Percentiles rank a stretch among this genome's conserved stretches.
Evolutionary conservation across 2,113 vertebrate genomes (phyloP).

Genomic region (Plectropomus leopardus): DNA sequence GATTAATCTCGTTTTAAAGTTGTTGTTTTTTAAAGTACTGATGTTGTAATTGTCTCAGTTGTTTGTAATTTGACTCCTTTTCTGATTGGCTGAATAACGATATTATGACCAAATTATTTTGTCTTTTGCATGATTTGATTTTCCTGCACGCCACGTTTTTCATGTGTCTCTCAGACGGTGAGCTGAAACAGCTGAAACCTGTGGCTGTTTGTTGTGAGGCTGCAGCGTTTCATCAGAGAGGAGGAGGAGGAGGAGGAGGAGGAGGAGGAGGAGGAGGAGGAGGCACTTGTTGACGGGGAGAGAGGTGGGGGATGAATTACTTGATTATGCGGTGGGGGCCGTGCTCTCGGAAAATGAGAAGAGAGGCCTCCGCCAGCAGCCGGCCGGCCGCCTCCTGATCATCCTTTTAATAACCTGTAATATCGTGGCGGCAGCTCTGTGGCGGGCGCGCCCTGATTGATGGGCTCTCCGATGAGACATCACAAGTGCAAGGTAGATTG

Average conservation of each 20-base stretch:
- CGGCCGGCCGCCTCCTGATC: constrained; percentile 82
- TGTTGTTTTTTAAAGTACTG: no score
- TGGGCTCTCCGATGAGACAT: constrained; percentile 88
- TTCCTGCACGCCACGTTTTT: no score
- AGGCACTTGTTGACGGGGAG: constrained; percentile 87
- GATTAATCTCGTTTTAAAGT: no score
- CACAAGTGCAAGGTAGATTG: constrained; percentile 89
- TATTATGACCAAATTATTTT: no score
- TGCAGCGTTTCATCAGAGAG: constrained; percentile 78
- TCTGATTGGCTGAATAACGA: no score
- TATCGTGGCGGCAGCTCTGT: constrained; percentile 89
- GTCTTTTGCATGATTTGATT: no score
- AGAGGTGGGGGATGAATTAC: constrained; percentile 86
- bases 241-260: constrained; percentile 2
- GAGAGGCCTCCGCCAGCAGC: constrained; percentile 82
- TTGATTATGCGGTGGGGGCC: constrained; percentile 83
- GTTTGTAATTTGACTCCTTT: no score
- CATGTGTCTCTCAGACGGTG: no score
- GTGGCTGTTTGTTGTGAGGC: no score
- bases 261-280: constrained; percentile 40
- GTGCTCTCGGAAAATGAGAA: constrained; percentile 87
- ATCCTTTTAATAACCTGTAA: constrained; percentile 94
- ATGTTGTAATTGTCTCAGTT: no score
- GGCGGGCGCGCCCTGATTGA: constrained; percentile 91
- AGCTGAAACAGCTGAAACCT: no score